phyloP scores from a whole-genome alignment of 1,140 invertebrate genomes.

The Bombus pascuorum region DNA sequence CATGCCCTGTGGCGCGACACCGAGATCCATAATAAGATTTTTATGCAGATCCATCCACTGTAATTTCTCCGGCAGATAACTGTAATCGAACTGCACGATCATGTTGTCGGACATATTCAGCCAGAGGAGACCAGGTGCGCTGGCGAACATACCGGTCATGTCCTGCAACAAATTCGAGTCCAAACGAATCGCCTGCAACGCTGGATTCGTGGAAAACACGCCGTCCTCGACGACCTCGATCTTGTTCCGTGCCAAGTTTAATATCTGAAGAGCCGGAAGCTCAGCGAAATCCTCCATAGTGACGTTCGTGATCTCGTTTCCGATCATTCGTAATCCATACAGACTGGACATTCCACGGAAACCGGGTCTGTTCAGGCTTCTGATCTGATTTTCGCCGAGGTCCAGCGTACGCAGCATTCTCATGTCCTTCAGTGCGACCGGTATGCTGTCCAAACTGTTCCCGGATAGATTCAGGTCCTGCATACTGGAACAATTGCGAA shows the following conservation, averaged over 20 bases:
- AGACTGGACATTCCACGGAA: constrained; percentile 91
- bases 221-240: constrained; percentile 89
- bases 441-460: constrained; percentile 89
- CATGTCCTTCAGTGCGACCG: constrained; percentile 89
- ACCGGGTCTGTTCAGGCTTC: constrained; percentile 88
- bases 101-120: constrained; percentile 93
- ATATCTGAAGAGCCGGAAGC: constrained; percentile 88
- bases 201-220: constrained; percentile 88
- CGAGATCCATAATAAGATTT: constrained; percentile 89
- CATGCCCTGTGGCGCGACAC: constrained; percentile 81
- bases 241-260: constrained; percentile 92
- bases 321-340: constrained; percentile 90
- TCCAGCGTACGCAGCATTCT: constrained; percentile 90
- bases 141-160: constrained; percentile 89
- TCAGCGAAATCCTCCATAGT: constrained; percentile 88
- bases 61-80: constrained; percentile 88
- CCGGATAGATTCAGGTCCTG: constrained; percentile 92
- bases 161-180: constrained; percentile 91
- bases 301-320: constrained; percentile 91
- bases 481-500: constrained; percentile 90
- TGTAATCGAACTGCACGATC: constrained; percentile 91
- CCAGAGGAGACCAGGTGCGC: constrained; percentile 89
- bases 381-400: constrained; percentile 91
- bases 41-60: constrained; percentile 93
- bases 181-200: constrained; percentile 90